Percentiles rank a stretch among this genome's conserved stretches.
Evolutionary conservation across 2,888 invertebrate species (phyloP).

Genomic region (Pollenia labialis): DNA sequence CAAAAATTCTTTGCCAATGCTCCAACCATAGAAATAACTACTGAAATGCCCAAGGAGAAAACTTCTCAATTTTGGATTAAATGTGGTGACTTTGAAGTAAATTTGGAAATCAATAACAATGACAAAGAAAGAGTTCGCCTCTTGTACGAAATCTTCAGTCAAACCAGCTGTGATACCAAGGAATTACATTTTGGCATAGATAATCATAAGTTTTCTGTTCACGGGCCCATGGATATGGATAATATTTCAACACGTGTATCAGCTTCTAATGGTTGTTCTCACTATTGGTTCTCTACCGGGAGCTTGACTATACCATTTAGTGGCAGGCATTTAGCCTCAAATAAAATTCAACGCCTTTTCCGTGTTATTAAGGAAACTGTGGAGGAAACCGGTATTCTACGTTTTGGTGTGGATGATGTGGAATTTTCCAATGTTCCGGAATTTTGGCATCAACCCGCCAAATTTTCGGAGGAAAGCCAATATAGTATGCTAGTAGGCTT

Average conservation of each 20-base stretch:
- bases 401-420: slow-evolving; percentile 81
- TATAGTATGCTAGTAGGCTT: slow-evolving; percentile 82
- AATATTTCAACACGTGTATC: slow-evolving; percentile 75
- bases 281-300: slow-evolving; percentile 82
- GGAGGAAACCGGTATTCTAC: slow-evolving; percentile 65
- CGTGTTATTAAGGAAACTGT: slow-evolving; percentile 76
- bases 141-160: slow-evolving; percentile 81
- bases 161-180: slow-evolving; percentile 78
- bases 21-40: slow-evolving; percentile 74
- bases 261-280: slow-evolving; percentile 76
- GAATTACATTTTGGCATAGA: slow-evolving; percentile 81
- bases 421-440: slow-evolving; percentile 80
- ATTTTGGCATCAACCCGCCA: slow-evolving; percentile 76
- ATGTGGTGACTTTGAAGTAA: slow-evolving; percentile 78
- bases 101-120: slow-evolving; percentile 77
- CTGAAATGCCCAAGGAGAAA: slow-evolving; percentile 2
- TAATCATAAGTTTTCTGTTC: slow-evolving; percentile 77
- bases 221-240: slow-evolving; percentile 47
- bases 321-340: slow-evolving; percentile 77
- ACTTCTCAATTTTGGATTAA: slow-evolving; percentile 79
- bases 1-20: slow-evolving; percentile 77
- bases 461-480: slow-evolving; percentile 80
- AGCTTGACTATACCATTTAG: slow-evolving; percentile 80
- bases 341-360: slow-evolving; percentile 79
- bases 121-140: slow-evolving; percentile 76